Base-by-base conservation (phyloP, 2,113 vertebrate genomes). In the Tychaedon coryphoeus region DNA sequence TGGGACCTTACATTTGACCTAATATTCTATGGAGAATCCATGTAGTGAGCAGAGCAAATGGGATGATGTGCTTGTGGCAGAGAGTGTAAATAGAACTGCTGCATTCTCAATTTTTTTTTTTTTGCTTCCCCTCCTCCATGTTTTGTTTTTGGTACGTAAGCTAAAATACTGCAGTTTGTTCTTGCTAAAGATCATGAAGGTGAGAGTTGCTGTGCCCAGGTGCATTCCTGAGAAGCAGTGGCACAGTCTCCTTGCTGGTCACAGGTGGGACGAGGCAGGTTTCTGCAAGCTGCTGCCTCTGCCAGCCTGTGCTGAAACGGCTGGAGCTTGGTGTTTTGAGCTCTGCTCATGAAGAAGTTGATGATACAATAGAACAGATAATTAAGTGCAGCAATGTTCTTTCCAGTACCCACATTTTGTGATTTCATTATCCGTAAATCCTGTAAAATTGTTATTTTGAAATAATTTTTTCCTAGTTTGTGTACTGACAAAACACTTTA, bases 1-100 rank as follows among this genome's bases (percentile, higher is more conserved):
- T 62, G 72, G 79, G 86, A 93, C 76, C 76, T 95, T 94, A 84
- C 47, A 74, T 77, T 88, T 94, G 90, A 95, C 83, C 83, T 83
- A 51, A 86, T 92, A 90, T 80, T 93, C 86, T 90, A 56, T 71
- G 43, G 92, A 89, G 84, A 85, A 14, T 71, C 56, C 0, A 0
- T 64, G 56, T 88, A 90, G 75, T 20, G 23, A 91, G 76, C 56
- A 77, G 73, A 87, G 64, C 48, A 90, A 90, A 33, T 76, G 54
- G 90, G 45, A 75, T 53, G 48, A 82, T 76, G 42, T 61, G 38
- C 75, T 77, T 18, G 17, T 92, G 54, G 67, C 74, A 73, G 42
- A 58, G 17, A 24, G 50, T 62, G 57, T 90, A 92, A 92, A 70
- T 70, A 82, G 79, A 73, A 29, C 9, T 42, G 9, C 62, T 51